A percentile compares a stretch with the other conserved stretches of the same genome.
These are phyloP conservation scores for Ceratothoa steindachneri DNA, from an alignment of 2,888 invertebrate genomes.

Conservation along the genomic window DNA sequence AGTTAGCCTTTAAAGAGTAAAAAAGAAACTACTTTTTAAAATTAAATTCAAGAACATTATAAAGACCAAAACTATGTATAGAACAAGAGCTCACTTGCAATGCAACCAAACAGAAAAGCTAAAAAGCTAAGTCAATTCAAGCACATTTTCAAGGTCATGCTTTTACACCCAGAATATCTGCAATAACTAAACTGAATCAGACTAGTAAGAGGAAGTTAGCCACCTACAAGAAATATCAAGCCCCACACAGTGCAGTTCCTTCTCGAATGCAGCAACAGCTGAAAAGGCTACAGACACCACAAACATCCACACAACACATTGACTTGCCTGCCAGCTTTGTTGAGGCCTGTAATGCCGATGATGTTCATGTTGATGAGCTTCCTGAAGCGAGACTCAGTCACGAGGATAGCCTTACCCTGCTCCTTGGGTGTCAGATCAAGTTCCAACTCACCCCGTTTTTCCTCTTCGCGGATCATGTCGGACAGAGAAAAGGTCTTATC, in stretches of 20 bases:
- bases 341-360: conserved; percentile 43
- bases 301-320: no score
- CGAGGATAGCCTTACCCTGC: conserved; percentile 35
- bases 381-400: conserved; percentile 44
- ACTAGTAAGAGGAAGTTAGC: no score
- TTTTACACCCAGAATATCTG: no score
- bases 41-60: background rate
- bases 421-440: conserved; percentile 25
- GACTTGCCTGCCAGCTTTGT: conserved; percentile 44
- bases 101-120: no score
- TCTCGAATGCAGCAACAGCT: no score
- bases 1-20: background rate
- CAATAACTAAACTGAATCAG: no score
- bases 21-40: background rate
- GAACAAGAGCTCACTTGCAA: no score
- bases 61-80: background rate
- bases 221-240: no score
- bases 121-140: no score
- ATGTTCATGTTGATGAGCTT: conserved; percentile 47
- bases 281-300: no score
- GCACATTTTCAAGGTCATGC: no score
- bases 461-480: conserved; percentile 45
- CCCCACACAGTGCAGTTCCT: no score
- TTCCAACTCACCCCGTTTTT: conserved; percentile 43
- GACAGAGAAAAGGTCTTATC: conserved; percentile 20